Conservation (phyloP, 2,113 vertebrate species). For the Otus sunia region DNA sequence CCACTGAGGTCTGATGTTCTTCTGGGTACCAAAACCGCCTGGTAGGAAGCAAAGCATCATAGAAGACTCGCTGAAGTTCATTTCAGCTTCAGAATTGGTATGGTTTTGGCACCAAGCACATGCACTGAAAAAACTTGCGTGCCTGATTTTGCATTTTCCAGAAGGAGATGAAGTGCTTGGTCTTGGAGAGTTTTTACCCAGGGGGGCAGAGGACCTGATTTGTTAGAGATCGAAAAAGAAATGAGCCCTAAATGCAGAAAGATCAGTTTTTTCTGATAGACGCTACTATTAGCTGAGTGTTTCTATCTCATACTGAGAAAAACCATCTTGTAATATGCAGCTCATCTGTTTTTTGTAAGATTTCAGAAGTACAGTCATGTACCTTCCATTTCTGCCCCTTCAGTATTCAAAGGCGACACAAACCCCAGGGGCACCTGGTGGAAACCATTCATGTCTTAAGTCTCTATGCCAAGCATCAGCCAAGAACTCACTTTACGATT, state of each 20-base stretch:
- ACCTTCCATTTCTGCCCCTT: not conserved
- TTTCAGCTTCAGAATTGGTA: not conserved
- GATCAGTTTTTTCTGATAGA: not conserved
- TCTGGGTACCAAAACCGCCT: not conserved
- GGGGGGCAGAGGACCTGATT: not conserved
- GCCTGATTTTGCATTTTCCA: accelerated
- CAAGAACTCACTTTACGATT: not conserved
- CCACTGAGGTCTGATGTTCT: not conserved
- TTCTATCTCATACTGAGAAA: not conserved
- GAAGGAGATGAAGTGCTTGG: not conserved
- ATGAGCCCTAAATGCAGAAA: not conserved
- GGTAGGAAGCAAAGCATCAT: not conserved
- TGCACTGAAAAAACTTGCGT: not conserved
- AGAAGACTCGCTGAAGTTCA: not conserved
- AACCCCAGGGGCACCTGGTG: not conserved
- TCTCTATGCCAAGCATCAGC: not conserved
- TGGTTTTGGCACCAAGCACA: not conserved
- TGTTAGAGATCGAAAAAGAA: not conserved
- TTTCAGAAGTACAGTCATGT: accelerated
- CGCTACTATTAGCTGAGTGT: accelerated
- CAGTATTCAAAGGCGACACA: not conserved
- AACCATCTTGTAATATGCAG: accelerated
- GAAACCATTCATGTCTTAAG: accelerated
- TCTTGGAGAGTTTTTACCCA: not conserved
- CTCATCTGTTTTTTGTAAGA: not conserved